These are phyloP conservation scores for Paguma larvata DNA, from an alignment of 2,797 vertebrate species.

Conservation along the genomic window DNA sequence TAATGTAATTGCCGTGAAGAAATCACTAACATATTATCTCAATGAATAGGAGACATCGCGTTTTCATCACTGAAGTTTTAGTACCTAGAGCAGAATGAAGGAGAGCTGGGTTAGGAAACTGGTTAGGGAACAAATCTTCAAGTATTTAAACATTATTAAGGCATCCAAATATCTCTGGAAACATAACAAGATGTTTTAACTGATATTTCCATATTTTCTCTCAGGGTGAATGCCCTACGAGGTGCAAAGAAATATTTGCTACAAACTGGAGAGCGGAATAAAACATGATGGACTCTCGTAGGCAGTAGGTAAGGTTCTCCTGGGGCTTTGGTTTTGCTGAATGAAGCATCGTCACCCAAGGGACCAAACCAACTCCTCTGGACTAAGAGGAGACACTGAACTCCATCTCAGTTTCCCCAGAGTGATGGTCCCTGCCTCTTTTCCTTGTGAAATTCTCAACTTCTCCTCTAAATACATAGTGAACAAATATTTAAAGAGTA, in stretches of 20 bases:
- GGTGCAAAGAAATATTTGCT: background rate
- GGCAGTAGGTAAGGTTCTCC: background rate
- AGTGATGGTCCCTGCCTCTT: background rate
- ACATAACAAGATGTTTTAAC: background rate
- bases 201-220: background rate
- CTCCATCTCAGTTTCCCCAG: background rate
- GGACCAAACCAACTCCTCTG: background rate
- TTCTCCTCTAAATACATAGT: background rate
- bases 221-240: background rate
- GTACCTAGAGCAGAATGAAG: background rate
- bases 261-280: background rate
- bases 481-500: background rate
- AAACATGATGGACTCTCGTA: background rate
- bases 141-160: background rate
- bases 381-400: background rate
- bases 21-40: background rate
- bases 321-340: background rate
- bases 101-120: background rate
- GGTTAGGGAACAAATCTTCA: background rate
- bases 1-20: background rate
- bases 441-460: background rate
- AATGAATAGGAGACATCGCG: background rate
- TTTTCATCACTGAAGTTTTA: conserved; percentile 17
- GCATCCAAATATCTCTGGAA: background rate
- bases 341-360: background rate